A percentile compares a stretch with the other conserved stretches of the same genome.
phyloP scores from a whole-genome alignment of 2,113 vertebrate species.

The Catharus fuscescens region DNA sequence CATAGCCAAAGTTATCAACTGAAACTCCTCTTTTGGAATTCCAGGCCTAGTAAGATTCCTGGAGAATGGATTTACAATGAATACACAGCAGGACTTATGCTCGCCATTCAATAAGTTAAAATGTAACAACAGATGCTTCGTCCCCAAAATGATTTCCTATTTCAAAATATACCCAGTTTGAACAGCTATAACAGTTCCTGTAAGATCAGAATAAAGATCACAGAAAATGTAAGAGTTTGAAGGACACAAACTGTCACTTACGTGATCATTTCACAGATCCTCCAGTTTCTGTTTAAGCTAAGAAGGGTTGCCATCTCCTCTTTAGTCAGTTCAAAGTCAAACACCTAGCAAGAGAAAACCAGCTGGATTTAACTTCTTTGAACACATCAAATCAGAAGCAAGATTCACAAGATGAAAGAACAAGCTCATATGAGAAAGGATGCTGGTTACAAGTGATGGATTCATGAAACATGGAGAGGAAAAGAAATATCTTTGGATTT shows the following conservation, averaged over 20 bases:
- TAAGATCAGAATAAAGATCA: background rate
- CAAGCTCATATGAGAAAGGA: background rate
- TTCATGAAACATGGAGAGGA: background rate
- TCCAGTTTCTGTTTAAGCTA: slow-evolving; percentile 85
- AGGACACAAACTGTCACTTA: slow-evolving; percentile 66
- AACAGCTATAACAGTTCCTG: background rate
- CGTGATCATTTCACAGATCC: slow-evolving; percentile 82
- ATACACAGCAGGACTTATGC: background rate
- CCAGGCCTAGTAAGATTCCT: background rate
- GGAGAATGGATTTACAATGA: background rate
- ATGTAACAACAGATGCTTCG: background rate
- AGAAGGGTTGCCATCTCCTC: slow-evolving; percentile 84
- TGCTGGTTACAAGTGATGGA: background rate
- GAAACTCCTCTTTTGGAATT: background rate
- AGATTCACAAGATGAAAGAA: background rate
- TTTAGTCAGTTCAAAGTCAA: slow-evolving; percentile 87
- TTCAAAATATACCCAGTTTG: background rate
- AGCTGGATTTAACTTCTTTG: background rate
- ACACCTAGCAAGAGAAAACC: slow-evolving; percentile 78
- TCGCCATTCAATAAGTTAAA: background rate
- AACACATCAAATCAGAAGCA: background rate
- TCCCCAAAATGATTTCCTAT: background rate
- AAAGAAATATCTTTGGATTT: background rate
- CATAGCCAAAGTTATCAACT: background rate
- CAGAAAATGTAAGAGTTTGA: background rate